Base-by-base conservation (phyloP, 2,797 vertebrate species). In the Acanthurus tractus region DNA sequence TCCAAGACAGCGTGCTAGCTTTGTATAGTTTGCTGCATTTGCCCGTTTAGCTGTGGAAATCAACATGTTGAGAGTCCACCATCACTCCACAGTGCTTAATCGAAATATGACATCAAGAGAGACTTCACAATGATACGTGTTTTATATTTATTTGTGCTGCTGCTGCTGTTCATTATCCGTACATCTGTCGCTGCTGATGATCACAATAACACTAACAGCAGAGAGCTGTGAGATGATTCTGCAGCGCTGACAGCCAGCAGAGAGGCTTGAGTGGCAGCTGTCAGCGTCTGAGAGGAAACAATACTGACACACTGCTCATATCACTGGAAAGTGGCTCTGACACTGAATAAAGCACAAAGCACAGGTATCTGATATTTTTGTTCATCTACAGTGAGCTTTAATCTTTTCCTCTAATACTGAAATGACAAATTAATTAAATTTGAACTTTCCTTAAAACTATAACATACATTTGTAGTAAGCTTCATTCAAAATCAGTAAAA, bases 251-350 rank as follows among this genome's bases (percentile, higher is more conserved):
- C n/a, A 68, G 45, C 70, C 72, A 72, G 79, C 68, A 78, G 83
- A 82, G 74, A 52, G 57, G 62, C 9, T 22, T 68, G 84, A 91
- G 52, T 82, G 84, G 70, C 88, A 81, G 78, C 68, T 75, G 79
- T 76, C 83, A 79, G 14, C 13, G 10, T 11, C 17, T 63, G 25
- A 59, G 49, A 20, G 52, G 8, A 81, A 79, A 61, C 53, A 12
- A 63, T 1, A 29, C 50, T 49, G 68, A 70, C 65, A 54, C n/a
- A 11, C 20, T 0, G 38, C 11, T 58, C 23, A 15, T 8, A 4
- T 61, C 49, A 22, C 17, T 40, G 8, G 9, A 53, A 63, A 48
- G 36, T n/a, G 52, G 7, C 25, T 59, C 20, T 67, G 58, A 49
- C 44, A 53, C 9, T 58, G 55, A 74, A 72, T 62, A 18, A 74